Evolutionary conservation across 2,113 vertebrate species (phyloP), one percentile per base, ranked within the genome.

Genomic region (Myotis davidii): DNA sequence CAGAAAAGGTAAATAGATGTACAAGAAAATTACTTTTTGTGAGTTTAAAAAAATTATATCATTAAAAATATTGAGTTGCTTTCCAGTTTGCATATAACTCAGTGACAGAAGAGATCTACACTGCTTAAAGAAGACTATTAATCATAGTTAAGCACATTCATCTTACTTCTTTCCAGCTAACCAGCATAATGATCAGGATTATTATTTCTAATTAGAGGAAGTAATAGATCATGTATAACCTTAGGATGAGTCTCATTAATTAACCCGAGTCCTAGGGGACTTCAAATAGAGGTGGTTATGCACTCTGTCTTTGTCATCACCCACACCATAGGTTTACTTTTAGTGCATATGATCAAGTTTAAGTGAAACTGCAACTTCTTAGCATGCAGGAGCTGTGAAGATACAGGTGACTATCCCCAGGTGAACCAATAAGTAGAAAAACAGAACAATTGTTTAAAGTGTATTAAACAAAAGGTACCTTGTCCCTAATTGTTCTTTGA

Each of bases 121-220:
- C 10, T 88, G 97, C 98, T 98, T 98, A 97, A 92, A 98, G 98
- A 98, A 99, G 98, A 98, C 98, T 98, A 99, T 99, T 98, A 99
- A 99, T 99, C 99, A 99, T 98, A 98, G 98, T 99, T 98, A 98
- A 96, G 98, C 98, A 99, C 99, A 99, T 99, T 99, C 98, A 99
- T 99, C 99, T 99, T 98, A 98, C 98, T 99, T 99, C 99, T 99
- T 98, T 98, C 98, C 98, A 98, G 99, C 98, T 99, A 99, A 99
- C 99, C 99, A 99, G 99, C 98, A 98, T 99, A 99, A 99, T 99
- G 99, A 99, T 99, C 99, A 99, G 99, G 99, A 99, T 99, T 99
- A 99, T 99, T 99, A 99, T 99, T 99, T 99, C 99, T 99, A 99
- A 99, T 99, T 99, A 99, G 99, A 99, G 99, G 99, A 99, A 99